Base-by-base conservation (phyloP, 2,797 vertebrate species). In the Tapera naevia region DNA sequence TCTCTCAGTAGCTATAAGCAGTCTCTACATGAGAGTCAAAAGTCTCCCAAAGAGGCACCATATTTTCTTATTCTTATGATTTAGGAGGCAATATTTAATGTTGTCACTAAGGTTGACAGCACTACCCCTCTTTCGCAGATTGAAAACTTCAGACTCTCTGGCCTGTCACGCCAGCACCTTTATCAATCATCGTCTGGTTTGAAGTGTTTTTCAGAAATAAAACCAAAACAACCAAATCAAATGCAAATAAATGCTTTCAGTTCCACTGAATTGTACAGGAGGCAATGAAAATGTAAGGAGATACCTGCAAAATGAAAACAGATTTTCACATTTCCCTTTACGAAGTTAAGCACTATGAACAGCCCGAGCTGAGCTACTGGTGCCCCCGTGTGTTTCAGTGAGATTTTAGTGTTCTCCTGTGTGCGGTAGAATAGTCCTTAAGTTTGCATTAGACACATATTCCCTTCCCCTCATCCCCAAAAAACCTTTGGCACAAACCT, bases 341-440 rank as follows among this genome's bases (percentile, higher is more conserved):
- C 1, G 5, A 91, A 56, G 15, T 32, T 10, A 10, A 74, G 53
- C 1, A 32, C 32, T 71, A 27, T 3, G 4, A 87, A 65, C 32
- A n/a, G 48, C 45, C 82, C 53, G 58, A 71, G 53, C 66, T 69
- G 90, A 91, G 79, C 83, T 93, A 60, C 57, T 96, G 93, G 91
- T 91, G 96, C 96, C 96, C 95, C 74, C 96, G 0, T 90, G 96
- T 74, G 96, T 91, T 89, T 51, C 56, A 89, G 17, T 8, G 71
- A 81, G 92, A 60, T 82, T 79, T 82, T 78, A 57, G 83, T 80
- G 37, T 22, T 88, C 65, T 57, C 18, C 18, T 50, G 2, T 12
- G 19, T 32, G 32, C 7, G n/a, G 8, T 27, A 4, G 3, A 32
- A n/a, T 1, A 37, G 17, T 35, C 53, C n/a, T 66, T 53, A 70